Conservation (phyloP, 2,888 invertebrate genomes). For the Drosophila limbata region DNA sequence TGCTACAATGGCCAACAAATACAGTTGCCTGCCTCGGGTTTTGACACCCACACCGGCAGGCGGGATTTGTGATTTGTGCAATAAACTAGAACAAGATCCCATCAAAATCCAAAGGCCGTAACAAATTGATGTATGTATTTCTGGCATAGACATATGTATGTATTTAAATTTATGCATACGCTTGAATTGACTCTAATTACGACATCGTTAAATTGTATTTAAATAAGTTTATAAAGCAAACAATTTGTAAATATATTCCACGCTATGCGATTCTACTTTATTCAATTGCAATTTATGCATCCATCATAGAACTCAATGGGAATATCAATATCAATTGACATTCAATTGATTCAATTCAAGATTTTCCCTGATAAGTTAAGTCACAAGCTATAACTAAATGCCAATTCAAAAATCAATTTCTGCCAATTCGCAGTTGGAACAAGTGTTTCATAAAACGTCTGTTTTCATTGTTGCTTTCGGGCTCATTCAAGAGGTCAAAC, state of each 20-base stretch:
- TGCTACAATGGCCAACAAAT: constrained; percentile 39
- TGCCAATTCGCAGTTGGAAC: constrained; percentile 1
- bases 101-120: constrained; percentile 34
- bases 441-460: constrained; percentile 6
- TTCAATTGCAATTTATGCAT: constrained; percentile 17
- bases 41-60: constrained; percentile 22
- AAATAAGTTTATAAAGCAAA: constrained; percentile 7
- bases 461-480: background rate
- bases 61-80: constrained; percentile 53
- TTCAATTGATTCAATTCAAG: constrained; percentile 13
- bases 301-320: constrained; percentile 3
- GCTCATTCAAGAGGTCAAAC: constrained; percentile 6
- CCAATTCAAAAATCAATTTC: constrained; percentile 18
- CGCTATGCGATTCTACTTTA: background rate
- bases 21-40: constrained; percentile 28
- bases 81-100: constrained; percentile 54
- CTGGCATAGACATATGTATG: background rate
- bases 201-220: constrained; percentile 14
- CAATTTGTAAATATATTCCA: constrained; percentile 8
- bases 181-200: background rate
- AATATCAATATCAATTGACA: constrained; percentile 19
- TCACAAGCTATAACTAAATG: background rate
- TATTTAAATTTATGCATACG: background rate
- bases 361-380: constrained; percentile 46
- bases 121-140: constrained; percentile 5